These are phyloP conservation scores for Sabellastarte sp. DNA, from an alignment of 2,888 invertebrate species.

Conservation along the genomic window DNA sequence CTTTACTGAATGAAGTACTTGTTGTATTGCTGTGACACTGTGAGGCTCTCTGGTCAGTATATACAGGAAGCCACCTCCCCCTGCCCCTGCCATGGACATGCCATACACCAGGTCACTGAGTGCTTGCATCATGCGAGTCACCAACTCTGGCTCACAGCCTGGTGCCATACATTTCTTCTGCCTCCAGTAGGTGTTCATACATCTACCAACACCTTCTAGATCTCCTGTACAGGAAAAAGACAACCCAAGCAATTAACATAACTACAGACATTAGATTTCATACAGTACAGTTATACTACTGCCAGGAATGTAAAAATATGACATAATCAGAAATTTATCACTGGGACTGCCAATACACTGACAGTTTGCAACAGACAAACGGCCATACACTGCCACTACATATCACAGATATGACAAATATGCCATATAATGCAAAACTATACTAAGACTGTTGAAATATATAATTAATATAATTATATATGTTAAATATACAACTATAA, in stretches of 20 bases:
- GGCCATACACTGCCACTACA: too few relatives aligned
- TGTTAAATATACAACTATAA: not conserved
- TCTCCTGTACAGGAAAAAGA: slow-evolving; percentile 43
- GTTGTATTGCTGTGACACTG: not conserved
- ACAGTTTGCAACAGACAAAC: too few relatives aligned
- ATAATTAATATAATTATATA: not conserved
- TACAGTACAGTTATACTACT: too few relatives aligned
- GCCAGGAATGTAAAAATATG: too few relatives aligned
- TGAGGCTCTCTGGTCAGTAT: slow-evolving; percentile 48
- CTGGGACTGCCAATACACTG: too few relatives aligned
- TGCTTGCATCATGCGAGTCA: slow-evolving; percentile 47
- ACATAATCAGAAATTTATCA: too few relatives aligned
- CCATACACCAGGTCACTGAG: slow-evolving; percentile 49
- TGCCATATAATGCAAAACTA: too few relatives aligned
- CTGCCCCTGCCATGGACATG: slow-evolving; percentile 58
- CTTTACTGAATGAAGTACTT: not conserved
- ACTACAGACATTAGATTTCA: too few relatives aligned
- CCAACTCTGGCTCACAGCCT: slow-evolving; percentile 57
- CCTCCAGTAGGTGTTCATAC: slow-evolving; percentile 57
- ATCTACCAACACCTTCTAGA: slow-evolving; percentile 48
- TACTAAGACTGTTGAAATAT: not conserved
- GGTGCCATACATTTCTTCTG: slow-evolving; percentile 60
- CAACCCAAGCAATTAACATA: too few relatives aligned
- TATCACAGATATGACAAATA: too few relatives aligned
- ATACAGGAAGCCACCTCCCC: slow-evolving; percentile 60